These are phyloP conservation scores for Acrobasis suavella DNA, from an alignment of 2,888 invertebrate genomes.

Conservation along the genomic window DNA sequence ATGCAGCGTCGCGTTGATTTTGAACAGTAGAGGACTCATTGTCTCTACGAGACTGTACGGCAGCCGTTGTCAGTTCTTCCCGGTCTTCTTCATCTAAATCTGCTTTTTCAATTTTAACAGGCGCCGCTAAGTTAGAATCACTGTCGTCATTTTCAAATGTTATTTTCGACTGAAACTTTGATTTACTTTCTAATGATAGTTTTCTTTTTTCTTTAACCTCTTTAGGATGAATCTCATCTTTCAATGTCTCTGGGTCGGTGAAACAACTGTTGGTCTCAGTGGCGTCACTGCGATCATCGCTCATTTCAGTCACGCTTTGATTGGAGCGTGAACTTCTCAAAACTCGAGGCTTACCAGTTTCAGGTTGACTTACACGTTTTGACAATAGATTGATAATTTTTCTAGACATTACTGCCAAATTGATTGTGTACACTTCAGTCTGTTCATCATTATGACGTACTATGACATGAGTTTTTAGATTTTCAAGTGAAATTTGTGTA, in stretches of 20 bases:
- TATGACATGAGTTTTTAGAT: conserved; percentile 84
- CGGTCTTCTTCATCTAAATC: conserved; percentile 17
- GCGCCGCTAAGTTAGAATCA: conserved; percentile 31
- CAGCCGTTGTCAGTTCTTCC: conserved; percentile 1
- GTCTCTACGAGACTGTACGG: not conserved
- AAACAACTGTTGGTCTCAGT: conserved; percentile 37
- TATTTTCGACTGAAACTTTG: conserved; percentile 57
- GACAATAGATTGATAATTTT: conserved; percentile 45
- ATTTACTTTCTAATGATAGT: conserved; percentile 20
- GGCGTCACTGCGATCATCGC: conserved; percentile 45
- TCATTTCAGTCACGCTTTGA: conserved; percentile 42
- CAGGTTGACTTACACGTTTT: conserved; percentile 32
- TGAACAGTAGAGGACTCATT: conserved; percentile 20
- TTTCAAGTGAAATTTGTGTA: conserved; percentile 84
- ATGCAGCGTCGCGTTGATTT: not conserved
- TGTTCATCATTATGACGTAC: conserved; percentile 77
- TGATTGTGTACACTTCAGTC: conserved; percentile 71
- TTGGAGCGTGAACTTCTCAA: conserved; percentile 53
- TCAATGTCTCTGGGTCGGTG: conserved; percentile 30
- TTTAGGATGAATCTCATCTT: not conserved
- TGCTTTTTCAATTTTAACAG: conserved; percentile 25
- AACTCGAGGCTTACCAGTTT: conserved; percentile 39
- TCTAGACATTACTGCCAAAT: conserved; percentile 59
- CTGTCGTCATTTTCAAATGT: conserved; percentile 62
- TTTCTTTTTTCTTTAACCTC: not conserved